Base-by-base conservation (phyloP, 2,113 vertebrate genomes). In the Ophiodon elongatus region DNA sequence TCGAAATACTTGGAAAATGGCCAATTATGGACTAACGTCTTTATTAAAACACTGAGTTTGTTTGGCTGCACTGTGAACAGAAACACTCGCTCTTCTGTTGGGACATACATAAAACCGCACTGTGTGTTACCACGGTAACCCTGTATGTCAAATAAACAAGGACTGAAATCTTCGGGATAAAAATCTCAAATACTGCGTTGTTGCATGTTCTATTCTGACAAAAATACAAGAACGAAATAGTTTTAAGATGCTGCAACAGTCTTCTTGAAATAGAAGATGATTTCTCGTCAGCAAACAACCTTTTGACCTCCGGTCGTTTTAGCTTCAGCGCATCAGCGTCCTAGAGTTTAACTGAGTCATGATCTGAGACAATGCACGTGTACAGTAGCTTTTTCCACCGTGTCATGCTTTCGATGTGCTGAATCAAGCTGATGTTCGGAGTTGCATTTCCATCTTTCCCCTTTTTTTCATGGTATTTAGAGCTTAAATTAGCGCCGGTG, bases 341-440 rank as follows among this genome's bases (percentile, higher is more conserved):
- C 1, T 15, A 8, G 47, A 56, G 27, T 83, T 86, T 54, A 80
- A 84, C 86, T 83, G 83, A 74, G 89, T 94, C 92, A 92, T 17
- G 74, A 74, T 87, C 6, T 6, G 41, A 79, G 37, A 9, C 25
- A 76, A 56, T 41, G 57, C 75, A 88, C 27, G 13, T 69, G 79
- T 82, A 82, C 47, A 78, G 73, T 81, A 71, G 64, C 66, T 86
- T 91, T n/a, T 92, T 92, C 63, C 65, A 78, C 91, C 68, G 71
- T 83, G 90, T 92, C 73, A 94, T 75, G 83, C 63, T 92, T 92
- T 82, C 74, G 8, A 56, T 89, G 73, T 92, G 92, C 88, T 87
- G 83, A 92, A 86, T 92, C 85, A 79, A 88, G 85, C 47, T 15
- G 33, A 57, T 57, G 19, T 65, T 66, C 25, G 31, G 39, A 70